These are phyloP conservation scores for Philonicus albiceps DNA, from an alignment of 2,888 invertebrate species.

Conservation along the genomic window DNA sequence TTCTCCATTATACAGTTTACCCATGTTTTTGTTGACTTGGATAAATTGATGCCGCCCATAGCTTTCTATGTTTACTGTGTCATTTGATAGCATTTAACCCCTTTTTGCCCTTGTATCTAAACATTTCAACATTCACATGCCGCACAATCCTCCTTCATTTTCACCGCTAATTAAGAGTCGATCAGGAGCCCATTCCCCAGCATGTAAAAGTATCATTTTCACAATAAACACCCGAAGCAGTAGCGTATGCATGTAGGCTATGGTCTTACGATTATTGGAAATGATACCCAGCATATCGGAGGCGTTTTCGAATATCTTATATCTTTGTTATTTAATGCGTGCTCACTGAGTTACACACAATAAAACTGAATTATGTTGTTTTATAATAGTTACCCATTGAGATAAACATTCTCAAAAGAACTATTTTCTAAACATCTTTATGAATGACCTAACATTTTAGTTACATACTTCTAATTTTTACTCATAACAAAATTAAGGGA, in stretches of 20 bases:
- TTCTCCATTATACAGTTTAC: not conserved
- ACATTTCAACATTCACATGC: not conserved
- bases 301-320: not conserved
- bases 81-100: conserved; percentile 27
- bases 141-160: not conserved
- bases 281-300: not conserved
- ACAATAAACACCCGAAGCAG: not conserved
- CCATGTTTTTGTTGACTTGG: not conserved
- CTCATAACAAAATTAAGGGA: too few relatives aligned
- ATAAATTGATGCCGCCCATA: not conserved
- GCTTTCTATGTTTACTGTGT: conserved; percentile 5
- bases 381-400: not conserved
- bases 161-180: conserved; percentile 35
- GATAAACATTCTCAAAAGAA: not conserved
- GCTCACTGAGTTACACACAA: not conserved
- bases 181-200: not conserved
- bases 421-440: too few relatives aligned
- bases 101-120: not conserved
- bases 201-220: conserved; percentile 18
- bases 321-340: not conserved
- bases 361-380: not conserved
- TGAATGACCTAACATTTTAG: too few relatives aligned
- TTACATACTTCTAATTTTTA: too few relatives aligned
- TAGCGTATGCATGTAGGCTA: not conserved
- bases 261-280: not conserved